Conservation (phyloP, 2,797 vertebrate species). For the Enteromius treurensis region DNA sequence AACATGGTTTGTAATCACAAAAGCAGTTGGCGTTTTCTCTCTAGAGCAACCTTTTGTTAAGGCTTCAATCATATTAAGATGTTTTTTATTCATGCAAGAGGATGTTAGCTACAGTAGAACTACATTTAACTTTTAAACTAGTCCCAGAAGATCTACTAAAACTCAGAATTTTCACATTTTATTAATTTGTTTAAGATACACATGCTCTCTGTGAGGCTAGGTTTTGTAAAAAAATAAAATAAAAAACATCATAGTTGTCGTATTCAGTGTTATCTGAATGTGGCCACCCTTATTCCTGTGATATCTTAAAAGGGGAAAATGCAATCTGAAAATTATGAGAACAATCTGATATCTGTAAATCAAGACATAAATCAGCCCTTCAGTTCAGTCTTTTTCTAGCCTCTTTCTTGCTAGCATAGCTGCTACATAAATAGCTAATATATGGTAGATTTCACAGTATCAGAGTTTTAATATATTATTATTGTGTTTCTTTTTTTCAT, state of each 20-base stretch:
- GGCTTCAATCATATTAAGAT: slow-evolving; percentile 73
- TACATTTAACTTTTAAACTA: slow-evolving; percentile 68
- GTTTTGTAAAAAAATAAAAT: background rate
- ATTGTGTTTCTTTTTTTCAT: slow-evolving; percentile 22
- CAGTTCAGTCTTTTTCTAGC: background rate
- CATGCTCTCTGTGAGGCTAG: background rate
- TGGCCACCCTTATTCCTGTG: slow-evolving; percentile 35
- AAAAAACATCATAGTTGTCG: background rate
- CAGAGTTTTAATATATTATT: background rate
- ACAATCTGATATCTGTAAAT: slow-evolving; percentile 59
- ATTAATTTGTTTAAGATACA: background rate
- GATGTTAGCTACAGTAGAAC: slow-evolving; percentile 68
- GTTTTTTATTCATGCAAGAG: slow-evolving; percentile 65
- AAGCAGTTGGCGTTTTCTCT: slow-evolving; percentile 72
- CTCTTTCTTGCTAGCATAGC: background rate
- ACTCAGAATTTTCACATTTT: background rate
- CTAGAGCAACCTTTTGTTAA: slow-evolving; percentile 77
- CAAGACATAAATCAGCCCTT: background rate
- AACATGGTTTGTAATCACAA: slow-evolving; percentile 72
- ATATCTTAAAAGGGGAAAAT: slow-evolving; percentile 31
- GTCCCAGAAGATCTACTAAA: slow-evolving; percentile 67
- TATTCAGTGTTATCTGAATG: slow-evolving; percentile 1
- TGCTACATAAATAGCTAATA: background rate
- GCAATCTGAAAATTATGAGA: slow-evolving; percentile 55
- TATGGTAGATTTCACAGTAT: background rate